Percentiles rank a stretch among this genome's conserved stretches.
Conservation (phyloP, 2,113 vertebrate genomes). For the Apus apus region DNA sequence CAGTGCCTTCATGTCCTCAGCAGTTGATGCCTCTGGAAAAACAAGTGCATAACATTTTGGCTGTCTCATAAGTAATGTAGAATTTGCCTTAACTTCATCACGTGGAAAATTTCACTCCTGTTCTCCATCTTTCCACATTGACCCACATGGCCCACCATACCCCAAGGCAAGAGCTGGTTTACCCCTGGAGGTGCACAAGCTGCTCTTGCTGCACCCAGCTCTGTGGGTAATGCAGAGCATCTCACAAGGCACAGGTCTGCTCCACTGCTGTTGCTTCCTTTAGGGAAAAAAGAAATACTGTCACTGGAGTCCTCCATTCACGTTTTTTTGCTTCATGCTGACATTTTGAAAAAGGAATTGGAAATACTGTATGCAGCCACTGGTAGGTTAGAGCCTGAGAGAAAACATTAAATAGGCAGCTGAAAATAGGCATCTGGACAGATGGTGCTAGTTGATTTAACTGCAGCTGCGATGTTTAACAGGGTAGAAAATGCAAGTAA, state of each 20-base stretch:
- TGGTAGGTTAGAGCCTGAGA: background rate
- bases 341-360: background rate
- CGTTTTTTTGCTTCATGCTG: background rate
- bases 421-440: constrained; percentile 35
- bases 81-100: background rate
- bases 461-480: background rate
- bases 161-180: background rate
- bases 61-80: background rate
- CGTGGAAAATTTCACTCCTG: background rate
- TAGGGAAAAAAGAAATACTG: background rate
- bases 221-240: fast-evolving
- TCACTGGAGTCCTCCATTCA: background rate
- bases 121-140: background rate
- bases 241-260: background rate
- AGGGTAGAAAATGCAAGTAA: constrained; percentile 22
- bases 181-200: fast-evolving
- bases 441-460: constrained; percentile 46
- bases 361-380: background rate
- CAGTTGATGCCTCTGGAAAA: background rate
- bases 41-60: background rate
- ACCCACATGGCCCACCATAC: background rate
- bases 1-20: background rate
- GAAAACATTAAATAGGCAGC: background rate
- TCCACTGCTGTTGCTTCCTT: background rate
- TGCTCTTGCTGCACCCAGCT: background rate